Base-by-base conservation (phyloP, 2,888 invertebrate genomes). In the Ditula angustiorana region DNA sequence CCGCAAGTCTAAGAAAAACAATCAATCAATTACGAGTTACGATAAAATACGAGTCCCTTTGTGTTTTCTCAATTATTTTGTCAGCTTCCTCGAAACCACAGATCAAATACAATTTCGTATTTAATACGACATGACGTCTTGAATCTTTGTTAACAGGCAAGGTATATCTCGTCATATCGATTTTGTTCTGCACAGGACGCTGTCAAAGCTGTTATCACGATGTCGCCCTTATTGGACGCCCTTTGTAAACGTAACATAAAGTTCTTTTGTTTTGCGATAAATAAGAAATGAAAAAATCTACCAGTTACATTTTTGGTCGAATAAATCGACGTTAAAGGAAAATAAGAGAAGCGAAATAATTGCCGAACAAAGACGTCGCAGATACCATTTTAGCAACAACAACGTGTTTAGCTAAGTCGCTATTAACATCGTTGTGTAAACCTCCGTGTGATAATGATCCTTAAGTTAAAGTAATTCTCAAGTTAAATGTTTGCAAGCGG, bases 381-480 rank as follows among this genome's bases (percentile, higher is more conserved):
- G 13, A 57, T 37, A 3, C 21, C 13, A n/a, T 13, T 13, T 41
- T 10, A 44, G 30, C 44, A 53, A 61, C 55, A 46, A 49, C 19
- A 58, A 46, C 23, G 16, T 33, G 46, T 53, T 61, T 19, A 46
- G 19, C 21, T 23, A 41, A 49, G 41, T 58, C 11, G 23, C 47
- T 30, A 44, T 44, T 44, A 44, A 23, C 52, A 16, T 53, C 52
- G 16, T 33, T 44, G 24, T 33, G 23, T 46, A 50, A 41, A 53
- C 30, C 44, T 47, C 23, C n/a, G 37, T 30, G 35, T 35, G 46
- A 47, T 61, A 61, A 61, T 61, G 61, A 61, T 26, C 35, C 47
- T 13, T 47, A 56, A 56, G 47, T 62, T 19, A 47, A 21, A 56
- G 56, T 37, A 37, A 56, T 49, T 44, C 13, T 23, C 28, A 23